phyloP scores from a whole-genome alignment of 2,113 vertebrate genomes.

The Spea multiplicata region DNA sequence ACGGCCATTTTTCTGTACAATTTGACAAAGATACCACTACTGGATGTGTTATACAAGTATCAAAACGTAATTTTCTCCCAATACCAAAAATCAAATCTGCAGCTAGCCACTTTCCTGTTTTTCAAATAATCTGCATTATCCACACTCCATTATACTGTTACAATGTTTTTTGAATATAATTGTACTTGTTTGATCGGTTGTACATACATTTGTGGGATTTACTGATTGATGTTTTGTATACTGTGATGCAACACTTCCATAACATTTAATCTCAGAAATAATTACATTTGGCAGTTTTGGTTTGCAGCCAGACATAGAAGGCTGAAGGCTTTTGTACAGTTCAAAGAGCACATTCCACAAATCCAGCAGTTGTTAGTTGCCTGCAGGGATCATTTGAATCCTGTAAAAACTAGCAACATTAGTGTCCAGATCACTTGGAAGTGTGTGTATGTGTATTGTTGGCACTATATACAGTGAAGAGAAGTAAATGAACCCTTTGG shows the following conservation, averaged over 20 bases:
- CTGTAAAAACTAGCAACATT: slow-evolving; percentile 60
- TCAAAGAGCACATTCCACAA: slow-evolving; percentile 92
- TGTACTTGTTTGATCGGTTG: no score
- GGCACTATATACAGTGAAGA: background rate
- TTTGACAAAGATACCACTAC: no score
- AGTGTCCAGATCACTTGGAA: slow-evolving; percentile 64
- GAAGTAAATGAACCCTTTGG: no score
- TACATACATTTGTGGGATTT: no score
- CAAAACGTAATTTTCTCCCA: no score
- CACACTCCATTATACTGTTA: no score
- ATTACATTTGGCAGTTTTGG: slow-evolving; percentile 91
- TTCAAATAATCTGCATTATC: no score
- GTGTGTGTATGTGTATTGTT: slow-evolving; percentile 20
- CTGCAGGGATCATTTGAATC: slow-evolving; percentile 89
- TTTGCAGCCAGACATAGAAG: slow-evolving; percentile 83
- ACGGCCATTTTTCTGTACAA: no score
- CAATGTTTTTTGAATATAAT: no score
- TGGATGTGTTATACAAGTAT: no score
- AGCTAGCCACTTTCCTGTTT: no score
- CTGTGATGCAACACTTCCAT: slow-evolving; percentile 69
- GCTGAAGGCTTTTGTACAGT: slow-evolving; percentile 88
- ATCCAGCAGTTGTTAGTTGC: slow-evolving; percentile 82
- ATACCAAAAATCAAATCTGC: no score
- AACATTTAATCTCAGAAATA: slow-evolving; percentile 81
- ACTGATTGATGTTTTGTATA: slow-evolving; percentile 40